Evolutionary conservation across 2,797 vertebrate genomes (phyloP).

Genomic region (Arremon brunneinucha): DNA sequence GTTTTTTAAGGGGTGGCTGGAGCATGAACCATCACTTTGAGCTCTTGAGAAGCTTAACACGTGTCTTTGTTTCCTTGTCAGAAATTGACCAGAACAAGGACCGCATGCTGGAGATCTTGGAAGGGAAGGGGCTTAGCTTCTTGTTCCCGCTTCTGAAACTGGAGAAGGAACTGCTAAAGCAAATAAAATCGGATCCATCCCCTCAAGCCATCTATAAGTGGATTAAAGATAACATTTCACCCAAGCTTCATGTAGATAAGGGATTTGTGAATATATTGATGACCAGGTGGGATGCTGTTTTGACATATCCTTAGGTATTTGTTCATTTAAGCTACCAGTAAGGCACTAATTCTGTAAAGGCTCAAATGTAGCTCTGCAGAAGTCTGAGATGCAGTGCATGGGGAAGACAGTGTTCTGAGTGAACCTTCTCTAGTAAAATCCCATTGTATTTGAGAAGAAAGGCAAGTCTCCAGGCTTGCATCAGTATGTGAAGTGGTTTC

Average conservation of each 20-base stretch:
- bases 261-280: constrained; percentile 99
- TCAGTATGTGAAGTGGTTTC: not conserved
- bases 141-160: constrained; percentile 96
- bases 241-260: constrained; percentile 96
- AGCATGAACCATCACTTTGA: accelerated
- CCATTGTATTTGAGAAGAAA: accelerated
- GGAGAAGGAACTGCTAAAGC: constrained; percentile 96
- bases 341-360: accelerated
- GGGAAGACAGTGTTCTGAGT: not conserved
- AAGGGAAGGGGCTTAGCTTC: constrained; percentile 97
- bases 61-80: constrained; percentile 25
- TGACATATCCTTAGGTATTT: accelerated
- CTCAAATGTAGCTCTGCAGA: accelerated
- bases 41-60: not conserved
- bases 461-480: not conserved
- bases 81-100: constrained; percentile 99
- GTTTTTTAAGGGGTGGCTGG: not conserved
- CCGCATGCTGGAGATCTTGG: constrained; percentile 97
- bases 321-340: not conserved
- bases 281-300: constrained; percentile 84
- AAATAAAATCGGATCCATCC: constrained; percentile 95
- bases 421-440: not conserved
- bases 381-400: accelerated
- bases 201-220: constrained; percentile 99
- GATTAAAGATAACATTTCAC: constrained; percentile 99